Evolutionary conservation across 1,140 invertebrate genomes (phyloP).

Genomic region (Brachionus paranguensis): DNA sequence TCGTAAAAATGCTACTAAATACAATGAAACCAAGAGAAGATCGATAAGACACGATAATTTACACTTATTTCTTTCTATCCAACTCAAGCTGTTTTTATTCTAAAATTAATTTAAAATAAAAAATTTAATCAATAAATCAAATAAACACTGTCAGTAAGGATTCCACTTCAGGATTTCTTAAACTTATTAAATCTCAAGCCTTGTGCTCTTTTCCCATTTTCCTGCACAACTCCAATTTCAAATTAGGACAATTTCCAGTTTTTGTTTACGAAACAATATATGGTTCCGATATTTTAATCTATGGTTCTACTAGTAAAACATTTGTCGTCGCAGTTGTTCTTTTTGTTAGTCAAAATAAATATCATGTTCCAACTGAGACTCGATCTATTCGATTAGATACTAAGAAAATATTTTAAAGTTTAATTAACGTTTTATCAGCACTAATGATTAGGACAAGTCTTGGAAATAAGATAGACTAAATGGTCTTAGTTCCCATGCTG

Average conservation of each 20-base stretch:
- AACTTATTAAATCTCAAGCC: not conserved
- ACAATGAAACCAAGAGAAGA: not conserved
- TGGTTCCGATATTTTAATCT: slow-evolving; percentile 12
- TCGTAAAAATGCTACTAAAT: not conserved
- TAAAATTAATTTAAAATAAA: not conserved
- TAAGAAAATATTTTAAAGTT: not conserved
- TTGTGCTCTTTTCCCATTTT: not conserved
- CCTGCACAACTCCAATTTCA: not conserved
- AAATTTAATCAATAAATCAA: slow-evolving; percentile 16
- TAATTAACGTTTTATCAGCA: slow-evolving; percentile 19
- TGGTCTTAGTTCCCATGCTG: not conserved
- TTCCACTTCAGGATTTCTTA: not conserved
- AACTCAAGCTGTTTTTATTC: slow-evolving; percentile 18
- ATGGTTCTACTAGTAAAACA: not conserved
- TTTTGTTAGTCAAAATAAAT: slow-evolving; percentile 26
- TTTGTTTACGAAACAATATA: slow-evolving; percentile 6
- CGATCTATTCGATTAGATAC: not conserved
- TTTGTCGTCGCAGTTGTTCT: slow-evolving; percentile 24
- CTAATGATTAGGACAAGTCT: not conserved
- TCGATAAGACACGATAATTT: not conserved
- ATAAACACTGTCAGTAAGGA: not conserved
- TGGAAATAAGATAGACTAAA: not conserved
- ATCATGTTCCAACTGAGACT: slow-evolving; percentile 8
- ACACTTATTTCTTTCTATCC: not conserved
- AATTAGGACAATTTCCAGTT: slow-evolving; percentile 31